Evolutionary conservation across 37 sponge, comb jelly and placozoan genomes (phyloP), one percentile per base, ranked within the genome.

Genomic region (Tethya wilhelma): DNA sequence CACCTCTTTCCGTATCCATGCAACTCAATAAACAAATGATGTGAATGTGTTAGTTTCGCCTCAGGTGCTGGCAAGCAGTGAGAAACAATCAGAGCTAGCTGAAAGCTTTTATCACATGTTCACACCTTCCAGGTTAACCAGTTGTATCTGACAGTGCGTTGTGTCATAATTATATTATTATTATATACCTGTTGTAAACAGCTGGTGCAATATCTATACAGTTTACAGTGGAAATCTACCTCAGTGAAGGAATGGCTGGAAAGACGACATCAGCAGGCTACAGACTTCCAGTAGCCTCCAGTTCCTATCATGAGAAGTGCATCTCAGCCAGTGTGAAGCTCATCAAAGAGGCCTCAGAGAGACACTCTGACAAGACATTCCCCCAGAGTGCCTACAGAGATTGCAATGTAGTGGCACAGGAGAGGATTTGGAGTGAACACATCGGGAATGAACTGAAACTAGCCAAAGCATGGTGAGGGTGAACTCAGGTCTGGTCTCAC

Each of bases 361-460:
- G 8, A 30, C 9, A 7, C 32, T 17, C 79, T 40, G 56, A 60
- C 30, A 63, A 72, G 53, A 71, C 66, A 0, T 64, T 64, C 56
- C 2, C 64, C 45, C 59, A 69, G 1, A 45, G 40, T 22, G 81
- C 44, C 7, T 73, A 79, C 71, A 44, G 74, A 20, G 44, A 82
- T 36, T 91, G 91, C 67, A 91, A 91, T 45, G 79, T 45, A 17
- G 91, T 91, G 25, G 79, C 83, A 1, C 86, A 91, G 64, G 83
- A 86, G 59, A 69, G 59, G 30, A 77, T 91, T 37, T 91, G 91
- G 91, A 66, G 40, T n/a, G 91, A 91, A 53, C 53, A 75, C 9
- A 79, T 85, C n/a, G 69, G 71, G 0, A 91, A 82, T 55, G 87
- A 91, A 45, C 31, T 70, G 11, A 71, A 56, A 33, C 64, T 68